phyloP scores from a whole-genome alignment of 2,113 vertebrate species.

The Perca schrenkii region DNA sequence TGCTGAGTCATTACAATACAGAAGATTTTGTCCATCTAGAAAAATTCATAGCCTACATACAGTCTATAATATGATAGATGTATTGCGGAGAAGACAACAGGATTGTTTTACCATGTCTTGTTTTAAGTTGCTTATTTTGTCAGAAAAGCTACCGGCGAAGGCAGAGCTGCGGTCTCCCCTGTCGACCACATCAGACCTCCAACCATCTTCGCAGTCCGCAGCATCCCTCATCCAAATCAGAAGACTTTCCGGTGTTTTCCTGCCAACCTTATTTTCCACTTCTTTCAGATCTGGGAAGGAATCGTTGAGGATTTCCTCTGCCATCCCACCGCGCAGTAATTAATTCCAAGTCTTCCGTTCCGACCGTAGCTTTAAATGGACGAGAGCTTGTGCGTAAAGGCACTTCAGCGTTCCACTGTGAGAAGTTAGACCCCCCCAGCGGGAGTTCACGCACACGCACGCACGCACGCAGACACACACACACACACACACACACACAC shows the following conservation, averaged over 20 bases:
- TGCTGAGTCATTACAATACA: not conserved
- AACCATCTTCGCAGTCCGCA: conserved; percentile 58
- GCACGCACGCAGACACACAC: too few species aligned
- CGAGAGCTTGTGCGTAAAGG: conserved; percentile 33
- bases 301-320: conserved; percentile 73
- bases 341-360: not conserved
- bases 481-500: not conserved
- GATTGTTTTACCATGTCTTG: conserved; percentile 87
- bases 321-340: conserved; percentile 53
- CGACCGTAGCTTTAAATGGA: not conserved
- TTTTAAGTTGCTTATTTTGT: conserved; percentile 86
- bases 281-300: conserved; percentile 85
- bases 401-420: not conserved
- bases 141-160: conserved; percentile 68
- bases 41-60: not conserved
- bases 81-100: not conserved
- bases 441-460: too few species aligned
- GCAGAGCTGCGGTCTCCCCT: conserved; percentile 28
- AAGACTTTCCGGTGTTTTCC: conserved; percentile 87
- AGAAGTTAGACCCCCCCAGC: not conserved
- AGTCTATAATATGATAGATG: not conserved
- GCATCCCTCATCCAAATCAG: conserved; percentile 84
- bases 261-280: conserved; percentile 88
- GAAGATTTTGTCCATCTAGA: not conserved
- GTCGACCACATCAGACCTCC: conserved; percentile 46